Evolutionary conservation across 2,888 invertebrate species (phyloP).

Genomic region (Phengaris alcon): DNA sequence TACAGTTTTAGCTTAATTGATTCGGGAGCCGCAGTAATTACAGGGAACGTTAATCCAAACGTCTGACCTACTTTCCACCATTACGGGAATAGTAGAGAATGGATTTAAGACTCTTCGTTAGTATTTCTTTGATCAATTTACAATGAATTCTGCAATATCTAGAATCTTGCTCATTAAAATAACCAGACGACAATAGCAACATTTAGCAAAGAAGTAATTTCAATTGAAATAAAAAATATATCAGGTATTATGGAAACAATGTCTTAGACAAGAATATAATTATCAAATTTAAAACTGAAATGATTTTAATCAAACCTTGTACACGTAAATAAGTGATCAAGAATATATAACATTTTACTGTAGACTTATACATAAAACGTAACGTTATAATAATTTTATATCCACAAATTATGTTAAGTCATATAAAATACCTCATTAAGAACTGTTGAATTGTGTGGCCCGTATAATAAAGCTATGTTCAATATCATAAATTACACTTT

Average conservation of each 20-base stretch:
- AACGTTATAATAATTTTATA: background rate
- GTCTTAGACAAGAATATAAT: too few relatives aligned
- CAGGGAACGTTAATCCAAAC: constrained; percentile 9
- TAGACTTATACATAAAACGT: background rate
- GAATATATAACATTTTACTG: background rate
- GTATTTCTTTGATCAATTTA: background rate
- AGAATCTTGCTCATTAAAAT: too few relatives aligned
- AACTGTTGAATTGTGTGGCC: constrained; percentile 5
- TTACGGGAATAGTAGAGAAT: background rate
- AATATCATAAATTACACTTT: constrained; percentile 25
- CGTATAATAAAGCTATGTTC: constrained; percentile 20
- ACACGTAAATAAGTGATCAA: too few relatives aligned
- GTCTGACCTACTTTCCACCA: constrained; percentile 18
- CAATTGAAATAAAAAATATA: too few relatives aligned
- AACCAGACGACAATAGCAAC: too few relatives aligned
- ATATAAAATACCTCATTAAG: constrained; percentile 8
- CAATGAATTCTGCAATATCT: background rate
- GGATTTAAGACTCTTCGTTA: background rate
- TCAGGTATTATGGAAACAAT: too few relatives aligned
- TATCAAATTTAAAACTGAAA: too few relatives aligned
- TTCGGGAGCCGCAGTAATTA: constrained; percentile 28
- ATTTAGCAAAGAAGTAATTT: too few relatives aligned
- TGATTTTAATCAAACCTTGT: too few relatives aligned
- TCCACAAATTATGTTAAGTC: background rate
- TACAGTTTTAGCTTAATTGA: constrained; percentile 22